Base-by-base conservation (phyloP, 2,888 invertebrate species). In the Globia sparganii region DNA sequence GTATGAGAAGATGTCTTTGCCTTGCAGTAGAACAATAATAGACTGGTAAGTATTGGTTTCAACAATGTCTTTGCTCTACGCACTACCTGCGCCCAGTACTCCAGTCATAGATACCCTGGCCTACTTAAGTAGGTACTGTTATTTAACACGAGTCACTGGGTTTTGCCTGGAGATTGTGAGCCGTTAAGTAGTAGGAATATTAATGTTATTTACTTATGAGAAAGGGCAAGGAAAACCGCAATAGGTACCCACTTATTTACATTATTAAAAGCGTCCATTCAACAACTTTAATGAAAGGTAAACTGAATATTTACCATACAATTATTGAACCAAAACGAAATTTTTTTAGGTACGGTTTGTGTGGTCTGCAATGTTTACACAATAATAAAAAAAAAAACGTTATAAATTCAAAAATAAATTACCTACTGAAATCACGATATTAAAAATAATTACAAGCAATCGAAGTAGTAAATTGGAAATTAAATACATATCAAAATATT, bases 401-500 rank as follows among this genome's bases (percentile, higher is more conserved):
- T 65, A 76, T 49, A 21, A 61, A 53, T 13, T 56, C 5, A 58
- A 83, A 58, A 68, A 46, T 53, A 56, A 82, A 73, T 75, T 69
- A 74, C 31, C 28, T 40, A 64, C 69, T 31, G 28, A 56, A 28
- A 76, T 66, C 71, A 46, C 73, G 18, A 49, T 77, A 79, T 74
- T 2, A 75, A 77, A 77, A 53, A 73, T 72, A 77, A 84, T 84
- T 68, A 77, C 56, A 76, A 40, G 43, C 31, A 75, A 71, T 72
- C n/a, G 56, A 8, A 62, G 56, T 31, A 43, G 31, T 69, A 66
- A 75, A 25, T 75, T 72, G 58, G 46, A 70, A 72, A 81, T 85
- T 78, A 83, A 81, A 80, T 77, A 75, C 68, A 40, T 77, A 73
- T 68, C 78, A 74, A 81, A 83, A 78, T 75, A 62, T 75, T 70